phyloP scores from a whole-genome alignment of 1,140 invertebrate genomes.

The Heliconius himera region DNA sequence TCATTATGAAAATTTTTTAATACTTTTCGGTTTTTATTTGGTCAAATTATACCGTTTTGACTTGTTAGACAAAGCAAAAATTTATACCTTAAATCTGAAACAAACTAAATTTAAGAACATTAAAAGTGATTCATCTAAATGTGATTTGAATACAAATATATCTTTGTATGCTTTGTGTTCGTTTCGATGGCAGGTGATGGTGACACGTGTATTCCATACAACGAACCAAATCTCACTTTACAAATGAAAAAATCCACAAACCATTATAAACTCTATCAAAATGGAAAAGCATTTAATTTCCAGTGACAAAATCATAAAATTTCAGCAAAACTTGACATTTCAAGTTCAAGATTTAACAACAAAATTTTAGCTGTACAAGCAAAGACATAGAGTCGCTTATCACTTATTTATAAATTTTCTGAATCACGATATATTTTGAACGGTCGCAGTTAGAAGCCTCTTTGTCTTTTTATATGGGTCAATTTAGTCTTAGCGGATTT shows the following conservation, averaged over 20 bases:
- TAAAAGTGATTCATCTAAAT: conserved; percentile 31
- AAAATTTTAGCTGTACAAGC: background rate
- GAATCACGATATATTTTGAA: conserved; percentile 50
- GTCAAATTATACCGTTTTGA: too few species aligned
- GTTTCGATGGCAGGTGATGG: conserved; percentile 50
- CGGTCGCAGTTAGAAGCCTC: conserved; percentile 45
- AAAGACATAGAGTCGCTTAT: background rate
- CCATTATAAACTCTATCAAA: conserved; percentile 4
- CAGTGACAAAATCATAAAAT: background rate
- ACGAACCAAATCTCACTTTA: background rate
- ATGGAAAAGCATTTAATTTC: background rate
- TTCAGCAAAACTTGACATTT: background rate
- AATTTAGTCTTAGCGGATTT: conserved; percentile 50
- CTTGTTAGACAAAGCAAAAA: background rate
- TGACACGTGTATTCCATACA: conserved; percentile 32
- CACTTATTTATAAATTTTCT: background rate
- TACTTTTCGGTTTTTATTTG: too few species aligned
- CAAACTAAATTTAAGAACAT: conserved; percentile 24
- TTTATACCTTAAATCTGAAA: conserved; percentile 12
- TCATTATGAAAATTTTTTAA: too few species aligned
- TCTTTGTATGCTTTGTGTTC: conserved; percentile 51
- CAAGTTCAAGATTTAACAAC: background rate
- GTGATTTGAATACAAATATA: conserved; percentile 35
- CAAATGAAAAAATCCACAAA: conserved; percentile 5
- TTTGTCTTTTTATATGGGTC: conserved; percentile 58